Conservation (phyloP, 2,113 vertebrate genomes). For the Malurus melanocephalus region DNA sequence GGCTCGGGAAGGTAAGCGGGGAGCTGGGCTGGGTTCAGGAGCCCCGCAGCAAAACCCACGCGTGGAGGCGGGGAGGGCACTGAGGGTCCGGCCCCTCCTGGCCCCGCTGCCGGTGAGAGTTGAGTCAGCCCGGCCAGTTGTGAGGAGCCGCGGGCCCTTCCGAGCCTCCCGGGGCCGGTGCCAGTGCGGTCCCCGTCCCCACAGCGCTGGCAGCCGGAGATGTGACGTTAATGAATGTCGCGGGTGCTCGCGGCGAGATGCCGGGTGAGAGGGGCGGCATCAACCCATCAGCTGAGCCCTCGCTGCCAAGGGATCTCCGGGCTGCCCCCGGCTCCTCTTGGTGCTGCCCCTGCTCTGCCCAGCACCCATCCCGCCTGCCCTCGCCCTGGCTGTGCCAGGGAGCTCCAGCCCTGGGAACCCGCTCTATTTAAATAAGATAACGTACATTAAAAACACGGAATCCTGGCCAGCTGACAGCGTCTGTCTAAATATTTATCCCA, state of each 20-base stretch:
- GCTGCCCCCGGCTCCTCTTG: neutral
- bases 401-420: neutral
- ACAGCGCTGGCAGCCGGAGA: neutral
- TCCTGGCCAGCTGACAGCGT: neutral
- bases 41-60: neutral
- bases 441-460: neutral
- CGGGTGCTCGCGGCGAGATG: neutral
- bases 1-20: neutral
- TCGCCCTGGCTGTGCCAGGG: neutral
- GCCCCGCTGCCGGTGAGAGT: accelerated
- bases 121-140: neutral
- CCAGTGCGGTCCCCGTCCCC: neutral
- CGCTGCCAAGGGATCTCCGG: neutral
- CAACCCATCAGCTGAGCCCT: neutral
- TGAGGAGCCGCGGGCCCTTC: neutral
- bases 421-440: neutral
- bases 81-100: accelerated
- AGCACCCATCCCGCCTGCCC: accelerated
- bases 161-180: neutral
- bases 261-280: neutral
- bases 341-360: accelerated
- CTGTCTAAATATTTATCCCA: slow-evolving; percentile 41
- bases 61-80: neutral
- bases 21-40: neutral
- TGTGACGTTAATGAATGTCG: neutral